phyloP scores from a whole-genome alignment of 2,797 vertebrate genomes.

The Myotis myotis region DNA sequence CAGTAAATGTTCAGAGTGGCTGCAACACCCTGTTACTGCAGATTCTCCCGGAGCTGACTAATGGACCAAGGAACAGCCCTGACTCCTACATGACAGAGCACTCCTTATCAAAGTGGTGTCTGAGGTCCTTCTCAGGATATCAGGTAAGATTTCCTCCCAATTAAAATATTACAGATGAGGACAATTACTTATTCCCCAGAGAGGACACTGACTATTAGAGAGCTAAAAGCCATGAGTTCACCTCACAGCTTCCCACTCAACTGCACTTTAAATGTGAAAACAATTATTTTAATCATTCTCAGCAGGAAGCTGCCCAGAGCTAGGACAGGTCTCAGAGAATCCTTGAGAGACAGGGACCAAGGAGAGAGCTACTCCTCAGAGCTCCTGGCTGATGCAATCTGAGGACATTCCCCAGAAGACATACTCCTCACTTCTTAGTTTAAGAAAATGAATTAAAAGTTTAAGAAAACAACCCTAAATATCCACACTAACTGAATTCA shows the following conservation, averaged over 20 bases:
- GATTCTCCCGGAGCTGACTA: background rate
- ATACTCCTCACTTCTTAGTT: conserved; percentile 34
- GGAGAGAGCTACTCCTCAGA: conserved; percentile 64
- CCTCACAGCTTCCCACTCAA: conserved; percentile 45
- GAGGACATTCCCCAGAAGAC: conserved; percentile 73
- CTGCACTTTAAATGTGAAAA: conserved; percentile 60
- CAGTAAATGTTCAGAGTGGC: background rate
- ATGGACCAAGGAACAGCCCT: conserved; percentile 10
- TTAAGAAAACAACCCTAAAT: conserved; percentile 47
- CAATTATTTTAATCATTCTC: conserved; percentile 55
- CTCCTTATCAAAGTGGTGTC: background rate
- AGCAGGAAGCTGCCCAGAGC: conserved; percentile 62
- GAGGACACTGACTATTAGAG: background rate
- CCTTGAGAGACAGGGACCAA: conserved; percentile 65
- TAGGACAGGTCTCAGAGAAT: conserved; percentile 69
- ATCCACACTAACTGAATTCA: background rate
- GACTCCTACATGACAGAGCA: background rate
- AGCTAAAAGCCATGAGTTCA: conserved; percentile 33
- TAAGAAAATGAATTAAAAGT: conserved; percentile 68
- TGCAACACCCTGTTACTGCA: background rate
- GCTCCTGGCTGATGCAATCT: conserved; percentile 78
- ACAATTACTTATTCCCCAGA: background rate
- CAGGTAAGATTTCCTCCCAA: conserved; percentile 52
- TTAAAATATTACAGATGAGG: conserved; percentile 61
- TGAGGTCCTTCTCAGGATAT: conserved; percentile 43